Base-by-base conservation (phyloP, 2,113 vertebrate species). In the Forbesichthys papilliferus region DNA sequence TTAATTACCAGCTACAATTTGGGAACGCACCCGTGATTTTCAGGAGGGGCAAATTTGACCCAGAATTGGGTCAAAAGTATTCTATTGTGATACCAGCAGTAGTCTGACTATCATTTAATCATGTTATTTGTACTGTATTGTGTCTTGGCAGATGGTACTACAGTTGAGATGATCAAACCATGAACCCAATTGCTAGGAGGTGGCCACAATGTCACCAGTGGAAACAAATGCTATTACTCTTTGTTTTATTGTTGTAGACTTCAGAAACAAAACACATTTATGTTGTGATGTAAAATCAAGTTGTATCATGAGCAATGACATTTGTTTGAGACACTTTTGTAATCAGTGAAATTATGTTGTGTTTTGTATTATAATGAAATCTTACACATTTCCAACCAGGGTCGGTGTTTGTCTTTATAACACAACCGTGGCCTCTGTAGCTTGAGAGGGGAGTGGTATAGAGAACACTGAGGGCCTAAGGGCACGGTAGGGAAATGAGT, bases 91-190 rank as follows among this genome's bases (percentile, higher is more conserved):
- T 1, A 27, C 27, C 2, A 27, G 2, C 27, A 27, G 27, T 27
- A 27, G 27, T 27, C 27, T 27, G 27, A 27, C 27, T 42, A 6
- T 42, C 4, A 42, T 8, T 1, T 66, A 27, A 13, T 34, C 11
- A 16, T 54, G 13, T 20, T 33, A 36, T 27, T 87, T 69, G 55
- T 49, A 18, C 48, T 52, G 20, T 27, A n/a, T 58, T 78, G 11
- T 76, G 8, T 69, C 77, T 86, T 91, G 67, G 66, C 82, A 98
- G 97, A 94, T 96, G 73, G 89, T 97, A 53, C 82, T 94, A 75
- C 97, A 98, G 56, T 78, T 98, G 86, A 97, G 96, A 75, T 98
- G 88, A 95, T 47, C 34, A 61, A 10, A 18, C 20, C 0, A 12
- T 61, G 34, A 4, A 7, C 36, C 6, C 3, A 14, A 61, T 12